A percentile compares a stretch with the other conserved stretches of the same genome.
Conservation (phyloP, 2,888 invertebrate species). For the Brachylomia viminalis region DNA sequence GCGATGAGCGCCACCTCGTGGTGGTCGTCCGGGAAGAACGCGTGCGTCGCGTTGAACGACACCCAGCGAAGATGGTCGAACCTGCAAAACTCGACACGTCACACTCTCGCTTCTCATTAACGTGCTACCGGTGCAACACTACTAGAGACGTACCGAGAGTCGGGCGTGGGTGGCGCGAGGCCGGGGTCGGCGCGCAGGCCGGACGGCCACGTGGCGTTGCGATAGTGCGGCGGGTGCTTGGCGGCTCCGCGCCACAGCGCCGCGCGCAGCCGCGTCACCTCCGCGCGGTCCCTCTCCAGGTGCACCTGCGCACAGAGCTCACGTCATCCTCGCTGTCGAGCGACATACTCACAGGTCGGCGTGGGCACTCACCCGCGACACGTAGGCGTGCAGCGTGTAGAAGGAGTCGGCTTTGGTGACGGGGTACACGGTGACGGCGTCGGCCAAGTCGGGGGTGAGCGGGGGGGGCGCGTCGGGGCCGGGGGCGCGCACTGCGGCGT, state of each 20-base stretch:
- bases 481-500: constrained; percentile 36
- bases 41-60: constrained; percentile 95
- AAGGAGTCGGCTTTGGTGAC: constrained; percentile 91
- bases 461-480: constrained; percentile 62
- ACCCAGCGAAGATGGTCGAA: constrained; percentile 96
- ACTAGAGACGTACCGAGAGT: constrained; percentile 87
- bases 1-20: constrained; percentile 92
- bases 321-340: neutral
- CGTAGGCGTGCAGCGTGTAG: constrained; percentile 93
- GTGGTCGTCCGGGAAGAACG: constrained; percentile 95
- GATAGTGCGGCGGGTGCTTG: constrained; percentile 76
- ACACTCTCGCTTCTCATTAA: constrained; percentile 30
- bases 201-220: constrained; percentile 95
- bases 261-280: constrained; percentile 65
- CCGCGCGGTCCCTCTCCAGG: constrained; percentile 78
- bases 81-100: constrained; percentile 89
- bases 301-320: constrained; percentile 77
- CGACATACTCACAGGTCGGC: neutral
- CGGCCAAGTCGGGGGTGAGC: constrained; percentile 80
- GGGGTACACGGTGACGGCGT: constrained; percentile 92
- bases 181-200: constrained; percentile 89
- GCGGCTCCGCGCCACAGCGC: constrained; percentile 70
- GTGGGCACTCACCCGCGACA: constrained; percentile 79
- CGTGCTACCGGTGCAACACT: constrained; percentile 74
- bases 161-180: constrained; percentile 87